A percentile compares a stretch with the other conserved stretches of the same genome.
Conservation (phyloP, 2,797 vertebrate genomes). For the Semotilus atromaculatus region DNA sequence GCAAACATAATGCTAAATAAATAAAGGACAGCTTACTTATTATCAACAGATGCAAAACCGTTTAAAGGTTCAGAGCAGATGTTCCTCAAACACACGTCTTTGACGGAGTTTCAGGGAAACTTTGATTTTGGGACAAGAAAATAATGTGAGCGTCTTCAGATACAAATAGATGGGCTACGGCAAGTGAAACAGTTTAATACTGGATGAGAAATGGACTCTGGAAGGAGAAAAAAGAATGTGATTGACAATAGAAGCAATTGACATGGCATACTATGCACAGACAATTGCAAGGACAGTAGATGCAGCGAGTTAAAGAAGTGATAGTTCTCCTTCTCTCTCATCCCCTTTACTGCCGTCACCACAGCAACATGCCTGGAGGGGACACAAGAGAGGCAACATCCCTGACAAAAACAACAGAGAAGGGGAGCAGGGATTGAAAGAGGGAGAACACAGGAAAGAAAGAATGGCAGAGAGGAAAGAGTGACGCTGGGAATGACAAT, state of each 20-base stretch:
- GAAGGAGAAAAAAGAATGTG: conserved; percentile 51
- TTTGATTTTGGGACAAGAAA: conserved; percentile 10
- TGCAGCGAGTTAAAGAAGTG: conserved; percentile 45
- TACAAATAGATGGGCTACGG: neutral
- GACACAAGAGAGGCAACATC: conserved; percentile 61
- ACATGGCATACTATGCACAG: conserved; percentile 65
- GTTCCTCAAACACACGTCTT: neutral
- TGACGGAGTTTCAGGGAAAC: neutral
- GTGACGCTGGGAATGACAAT: conserved; percentile 37
- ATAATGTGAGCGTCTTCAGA: neutral
- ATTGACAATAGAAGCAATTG: conserved; percentile 66
- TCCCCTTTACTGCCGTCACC: conserved; percentile 54
- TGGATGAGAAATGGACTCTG: conserved; percentile 6
- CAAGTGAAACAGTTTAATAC: conserved; percentile 23
- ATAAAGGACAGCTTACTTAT: neutral
- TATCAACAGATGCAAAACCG: neutral
- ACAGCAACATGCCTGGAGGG: conserved; percentile 66
- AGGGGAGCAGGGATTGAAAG: conserved; percentile 43
- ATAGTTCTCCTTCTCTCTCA: conserved; percentile 60
- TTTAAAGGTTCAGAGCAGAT: neutral
- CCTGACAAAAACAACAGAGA: conserved; percentile 60
- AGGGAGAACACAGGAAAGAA: conserved; percentile 29
- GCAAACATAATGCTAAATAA: neutral
- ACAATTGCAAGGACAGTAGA: conserved; percentile 64
- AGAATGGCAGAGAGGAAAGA: conserved; percentile 4